Base-by-base conservation (phyloP, 2,888 invertebrate species). In the Conops quadrifasciatus region DNA sequence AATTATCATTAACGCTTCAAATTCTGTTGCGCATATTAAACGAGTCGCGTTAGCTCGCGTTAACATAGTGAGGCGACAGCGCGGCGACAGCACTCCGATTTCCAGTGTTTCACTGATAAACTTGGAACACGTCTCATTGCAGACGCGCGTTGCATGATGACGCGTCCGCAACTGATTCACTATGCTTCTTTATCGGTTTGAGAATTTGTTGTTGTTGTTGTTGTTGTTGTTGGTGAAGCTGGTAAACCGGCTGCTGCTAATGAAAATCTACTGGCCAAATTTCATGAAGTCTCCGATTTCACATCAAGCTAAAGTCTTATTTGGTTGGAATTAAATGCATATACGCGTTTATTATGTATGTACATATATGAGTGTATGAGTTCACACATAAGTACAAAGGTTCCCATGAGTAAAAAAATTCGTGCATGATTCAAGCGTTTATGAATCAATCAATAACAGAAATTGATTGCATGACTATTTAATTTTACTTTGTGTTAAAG, bases 281-380 rank as follows among this genome's bases (percentile, higher is more conserved):
- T n/a, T 53, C n/a, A n/a, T 21, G 19, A 49, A 53, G 53, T 24
- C 53, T 5, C 53, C 53, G 53, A 53, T 53, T 53, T 53, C 53
- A 53, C 21, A 53, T 53, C 24, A n/a, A n/a, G n/a, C n/a, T n/a
- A n/a, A n/a, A n/a, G n/a, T n/a, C n/a, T n/a, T n/a, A n/a, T n/a
- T n/a, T n/a, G n/a, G n/a, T n/a, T n/a, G n/a, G n/a, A n/a, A n/a
- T 36, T 7, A 36, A 36, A 36, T 36, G 4, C 36, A 36, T 36
- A 36, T 36, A 7, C 9, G 4, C 9, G 9, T 36, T 7, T 36
- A 36, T 9, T 36, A 4, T 9, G 36, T 36, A 9, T 36, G 9
- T 36, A 9, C 36, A 36, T n/a, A 36, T 36, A 36, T 7, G 36
- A 36, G 36, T 7, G 5, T 7, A 36, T 36, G 9, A 36, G 9